Percentiles rank a stretch among this genome's conserved stretches.
These are phyloP conservation scores for Cosmia trapezina DNA, from an alignment of 2,888 invertebrate genomes.

Conservation along the genomic window DNA sequence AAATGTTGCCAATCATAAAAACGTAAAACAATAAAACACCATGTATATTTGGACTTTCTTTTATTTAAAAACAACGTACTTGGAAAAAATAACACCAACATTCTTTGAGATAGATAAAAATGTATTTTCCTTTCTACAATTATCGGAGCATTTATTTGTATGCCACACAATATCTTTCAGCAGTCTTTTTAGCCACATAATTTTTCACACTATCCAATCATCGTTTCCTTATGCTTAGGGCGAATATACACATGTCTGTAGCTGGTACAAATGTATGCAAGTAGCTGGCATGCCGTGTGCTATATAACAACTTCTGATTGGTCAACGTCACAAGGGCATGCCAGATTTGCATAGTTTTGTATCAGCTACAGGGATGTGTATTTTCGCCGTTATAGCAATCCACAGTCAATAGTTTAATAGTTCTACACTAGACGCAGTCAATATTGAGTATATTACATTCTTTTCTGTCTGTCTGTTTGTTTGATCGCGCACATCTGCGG, in stretches of 20 bases:
- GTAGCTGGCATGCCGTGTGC: too few species aligned
- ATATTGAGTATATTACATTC: not conserved
- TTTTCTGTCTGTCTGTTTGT: too few species aligned
- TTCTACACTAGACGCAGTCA: not conserved
- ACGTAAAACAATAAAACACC: constrained; percentile 21
- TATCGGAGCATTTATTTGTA: not conserved
- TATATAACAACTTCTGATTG: too few species aligned
- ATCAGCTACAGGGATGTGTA: too few species aligned
- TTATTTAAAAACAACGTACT: constrained; percentile 10
- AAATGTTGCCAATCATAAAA: constrained; percentile 11
- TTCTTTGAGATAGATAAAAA: constrained; percentile 6
- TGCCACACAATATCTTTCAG: not conserved
- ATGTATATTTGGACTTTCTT: not conserved
- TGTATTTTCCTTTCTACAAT: not conserved
- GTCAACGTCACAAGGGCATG: too few species aligned
- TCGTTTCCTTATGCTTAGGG: not conserved
- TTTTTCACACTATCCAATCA: not conserved
- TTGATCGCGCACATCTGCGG: too few species aligned
- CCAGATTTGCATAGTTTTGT: too few species aligned
- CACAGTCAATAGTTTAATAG: not conserved
- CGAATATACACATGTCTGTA: too few species aligned
- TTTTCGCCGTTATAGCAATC: too few species aligned
- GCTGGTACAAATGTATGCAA: too few species aligned
- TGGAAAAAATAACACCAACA: not conserved
- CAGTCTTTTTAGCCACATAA: not conserved